Base-by-base conservation (phyloP, 2,888 invertebrate species). In the Rhingia campestris region DNA sequence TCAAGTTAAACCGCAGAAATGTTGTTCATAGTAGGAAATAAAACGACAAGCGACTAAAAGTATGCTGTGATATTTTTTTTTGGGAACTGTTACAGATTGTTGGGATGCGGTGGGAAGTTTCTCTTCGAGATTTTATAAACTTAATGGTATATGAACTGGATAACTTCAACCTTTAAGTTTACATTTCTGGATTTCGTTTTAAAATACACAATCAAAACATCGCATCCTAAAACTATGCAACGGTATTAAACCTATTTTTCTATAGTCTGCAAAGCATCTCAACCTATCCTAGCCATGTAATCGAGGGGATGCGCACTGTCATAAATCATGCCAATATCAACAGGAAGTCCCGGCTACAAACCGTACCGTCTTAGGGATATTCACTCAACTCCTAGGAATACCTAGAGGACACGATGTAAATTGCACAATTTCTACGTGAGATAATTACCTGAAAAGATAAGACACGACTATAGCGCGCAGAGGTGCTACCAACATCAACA, bases 361-460 rank as follows among this genome's bases (percentile, higher is more conserved):
- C 22, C 22, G 22, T 22, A 22, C 14, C 22, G 9, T 72, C 22
- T 37, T n/a, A 39, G 61, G 61, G 51, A 49, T 59, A 79, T 73
- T 59, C 79, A 74, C 66, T 67, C 67, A 74, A 41, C 64, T 54
- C 33, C 12, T 47, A 35, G 56, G 22, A 45, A 12, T 47, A 10
- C 14, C 5, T 4, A 10, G 43, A 32, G 4, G 32, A 6, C n/a
- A 22, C 45, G 59, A 39, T 70, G 61, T 72, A 56, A 56, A 39
- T 43, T 73, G 37, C 47, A 12, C 39, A 56, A 37, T 14, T 39
- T 35, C 64, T 81, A 63, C 73, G 73, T 69, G 63, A 58, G 63
- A 81, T 75, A 69, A 81, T 81, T 81, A 69, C 75, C 56, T 32
- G 12, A 58, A 69, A 51, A 75, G 63, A 81, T 81, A 80, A 74